Conservation (phyloP, 2,113 vertebrate genomes). For the Candoia aspera region DNA sequence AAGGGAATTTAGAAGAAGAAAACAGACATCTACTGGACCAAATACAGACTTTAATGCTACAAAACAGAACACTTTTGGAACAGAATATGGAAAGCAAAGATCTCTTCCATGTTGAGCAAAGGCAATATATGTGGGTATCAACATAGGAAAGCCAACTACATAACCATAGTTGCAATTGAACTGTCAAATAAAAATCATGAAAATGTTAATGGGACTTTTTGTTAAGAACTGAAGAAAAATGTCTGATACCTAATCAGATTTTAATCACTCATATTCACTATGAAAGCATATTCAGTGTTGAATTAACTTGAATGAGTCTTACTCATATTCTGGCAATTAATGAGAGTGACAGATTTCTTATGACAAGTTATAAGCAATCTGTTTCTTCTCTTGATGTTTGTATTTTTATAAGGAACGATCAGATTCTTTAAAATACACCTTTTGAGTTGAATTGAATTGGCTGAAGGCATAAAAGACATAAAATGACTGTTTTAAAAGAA, state of each 20-base stretch:
- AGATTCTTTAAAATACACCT: background rate
- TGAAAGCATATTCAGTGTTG: background rate
- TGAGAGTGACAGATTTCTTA: background rate
- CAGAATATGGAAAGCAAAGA: conserved; percentile 99
- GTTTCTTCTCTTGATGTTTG: background rate
- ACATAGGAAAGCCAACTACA: conserved; percentile 8
- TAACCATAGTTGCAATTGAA: conserved; percentile 4
- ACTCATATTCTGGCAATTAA: background rate
- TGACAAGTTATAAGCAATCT: background rate
- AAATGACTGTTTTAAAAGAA: background rate
- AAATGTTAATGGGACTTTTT: background rate
- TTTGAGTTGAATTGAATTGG: background rate
- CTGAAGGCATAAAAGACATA: background rate
- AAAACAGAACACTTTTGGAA: conserved; percentile 94
- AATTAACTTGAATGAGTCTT: background rate
- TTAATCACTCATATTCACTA: background rate
- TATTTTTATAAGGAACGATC: background rate
- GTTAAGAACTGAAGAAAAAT: background rate
- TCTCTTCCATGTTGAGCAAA: conserved; percentile 96
- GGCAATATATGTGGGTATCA: conserved; percentile 93
- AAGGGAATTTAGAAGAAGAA: conserved; percentile 98
- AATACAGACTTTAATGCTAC: conserved; percentile 97
- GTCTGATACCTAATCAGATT: background rate
- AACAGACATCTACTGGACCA: conserved; percentile 96
- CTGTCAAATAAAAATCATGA: background rate